Base-by-base conservation (phyloP, 2,888 invertebrate genomes). In the Macrophya annulata region DNA sequence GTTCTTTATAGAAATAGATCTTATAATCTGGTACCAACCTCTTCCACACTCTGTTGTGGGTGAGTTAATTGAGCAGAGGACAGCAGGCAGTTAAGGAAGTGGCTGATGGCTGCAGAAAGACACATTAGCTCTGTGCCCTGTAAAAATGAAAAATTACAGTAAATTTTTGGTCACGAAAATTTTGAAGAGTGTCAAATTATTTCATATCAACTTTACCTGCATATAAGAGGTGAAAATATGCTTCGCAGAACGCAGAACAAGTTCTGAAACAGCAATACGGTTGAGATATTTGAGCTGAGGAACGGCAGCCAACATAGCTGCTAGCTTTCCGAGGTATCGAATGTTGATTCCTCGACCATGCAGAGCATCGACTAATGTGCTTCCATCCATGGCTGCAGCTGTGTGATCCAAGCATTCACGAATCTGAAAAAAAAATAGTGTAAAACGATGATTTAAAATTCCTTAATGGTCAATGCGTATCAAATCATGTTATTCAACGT, bases 261-360 rank as follows among this genome's bases (percentile, higher is more conserved):
- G 94, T 93, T 99, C 99, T n/a, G 96, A 96, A 6, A 98, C 96
- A 74, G 98, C 97, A 90, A 99, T 98, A 88, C 97, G 96, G 95
- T 99, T 96, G 86, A 98, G 95, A 94, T 99, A 99, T 87, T 97
- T 96, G 85, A 99, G 95, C 88, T 96, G 96, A 85, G 97, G 96
- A 90, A 98, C 96, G 92, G 97, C 96, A 0, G 95, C 94, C 81
- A 99, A 94, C 93, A 97, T 96, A 86, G 96, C 95, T 74, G 98
- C 97, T 74, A 99, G 96, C 94, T 98, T 98, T 79, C 99, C 99
- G 88, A 99, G 95, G 94, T 99, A 99, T 85, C 99, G 96, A 88
- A 99, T 97, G 94, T 99, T 99, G 91, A 99, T 99, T 88, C 99
- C 99, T 88, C 98, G 96, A 89, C 97, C 97, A 94, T 99, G 99